Percentiles rank a stretch among this genome's conserved stretches.
These are phyloP conservation scores for Brachycybe producta DNA, from an alignment of 2,888 invertebrate species.

Conservation along the genomic window DNA sequence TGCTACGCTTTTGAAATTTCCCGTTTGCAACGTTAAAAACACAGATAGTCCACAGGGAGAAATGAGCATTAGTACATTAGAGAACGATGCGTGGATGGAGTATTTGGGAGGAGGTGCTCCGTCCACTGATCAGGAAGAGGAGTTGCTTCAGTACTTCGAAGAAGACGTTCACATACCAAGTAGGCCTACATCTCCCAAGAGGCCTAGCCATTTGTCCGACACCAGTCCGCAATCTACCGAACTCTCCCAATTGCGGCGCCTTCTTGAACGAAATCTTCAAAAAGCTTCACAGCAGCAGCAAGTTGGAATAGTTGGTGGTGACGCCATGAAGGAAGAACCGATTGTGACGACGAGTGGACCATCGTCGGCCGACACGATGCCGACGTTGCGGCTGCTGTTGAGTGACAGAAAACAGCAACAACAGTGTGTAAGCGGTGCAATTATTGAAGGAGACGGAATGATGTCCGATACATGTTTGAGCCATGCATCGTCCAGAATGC, in stretches of 20 bases:
- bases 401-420: no score
- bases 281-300: constrained; percentile 26
- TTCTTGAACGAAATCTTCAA: constrained; percentile 53
- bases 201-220: constrained; percentile 20
- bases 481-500: no score
- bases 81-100: constrained; percentile 57
- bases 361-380: constrained; percentile 6
- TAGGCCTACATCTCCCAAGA: constrained; percentile 8
- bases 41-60: constrained; percentile 17
- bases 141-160: constrained; percentile 68
- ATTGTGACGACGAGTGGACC: not conserved
- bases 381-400: constrained; percentile 12
- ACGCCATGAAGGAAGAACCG: not conserved
- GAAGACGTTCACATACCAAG: constrained; percentile 34
- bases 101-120: constrained; percentile 60
- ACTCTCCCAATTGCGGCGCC: constrained; percentile 56
- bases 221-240: constrained; percentile 28
- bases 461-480: no score
- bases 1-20: no score
- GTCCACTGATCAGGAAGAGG: constrained; percentile 62
- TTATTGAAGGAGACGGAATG: no score
- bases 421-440: no score
- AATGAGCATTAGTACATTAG: constrained; percentile 23
- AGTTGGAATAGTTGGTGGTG: not conserved
- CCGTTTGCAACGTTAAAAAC: not conserved